These are phyloP conservation scores for Zoanthus sansibaricus DNA, from an alignment of 92 coral and sea anemone species.

Conservation along the genomic window DNA sequence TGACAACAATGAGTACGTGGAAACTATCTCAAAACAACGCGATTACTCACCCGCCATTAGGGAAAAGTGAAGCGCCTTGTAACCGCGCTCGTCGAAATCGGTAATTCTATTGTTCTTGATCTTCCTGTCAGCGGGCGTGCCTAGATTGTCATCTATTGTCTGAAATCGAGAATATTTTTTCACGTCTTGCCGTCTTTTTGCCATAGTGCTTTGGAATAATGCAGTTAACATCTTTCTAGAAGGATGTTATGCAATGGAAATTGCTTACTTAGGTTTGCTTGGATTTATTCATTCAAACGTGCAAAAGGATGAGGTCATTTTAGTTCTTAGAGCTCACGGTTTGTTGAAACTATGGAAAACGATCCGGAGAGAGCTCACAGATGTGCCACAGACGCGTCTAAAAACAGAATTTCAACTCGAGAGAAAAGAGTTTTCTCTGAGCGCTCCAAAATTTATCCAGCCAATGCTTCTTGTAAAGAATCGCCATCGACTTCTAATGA, in stretches of 20 bases:
- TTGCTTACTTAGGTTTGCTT: neutral
- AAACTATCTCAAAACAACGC: neutral
- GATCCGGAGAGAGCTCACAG: neutral
- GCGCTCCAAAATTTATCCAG: conserved; percentile 10
- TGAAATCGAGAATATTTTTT: neutral
- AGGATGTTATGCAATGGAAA: neutral
- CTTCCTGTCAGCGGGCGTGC: conserved; percentile 33
- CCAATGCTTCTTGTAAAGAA: conserved; percentile 1
- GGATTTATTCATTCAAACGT: neutral
- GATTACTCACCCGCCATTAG: conserved; percentile 42
- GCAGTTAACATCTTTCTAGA: neutral
- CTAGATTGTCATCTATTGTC: conserved; percentile 24
- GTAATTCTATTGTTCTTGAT: neutral
- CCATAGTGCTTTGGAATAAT: conserved; percentile 10
- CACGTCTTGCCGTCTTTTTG: conserved; percentile 5
- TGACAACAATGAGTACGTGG: neutral
- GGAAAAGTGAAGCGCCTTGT: neutral
- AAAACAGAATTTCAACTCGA: conserved; percentile 1
- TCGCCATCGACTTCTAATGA: neutral
- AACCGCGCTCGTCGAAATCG: conserved; percentile 16
- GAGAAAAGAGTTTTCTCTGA: neutral
- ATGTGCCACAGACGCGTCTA: neutral
- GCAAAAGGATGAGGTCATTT: neutral
- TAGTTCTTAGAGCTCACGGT: neutral
- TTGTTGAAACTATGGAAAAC: neutral